phyloP scores from a whole-genome alignment of 37 sponge, comb jelly and placozoan genomes.

The Agelas oroides region DNA sequence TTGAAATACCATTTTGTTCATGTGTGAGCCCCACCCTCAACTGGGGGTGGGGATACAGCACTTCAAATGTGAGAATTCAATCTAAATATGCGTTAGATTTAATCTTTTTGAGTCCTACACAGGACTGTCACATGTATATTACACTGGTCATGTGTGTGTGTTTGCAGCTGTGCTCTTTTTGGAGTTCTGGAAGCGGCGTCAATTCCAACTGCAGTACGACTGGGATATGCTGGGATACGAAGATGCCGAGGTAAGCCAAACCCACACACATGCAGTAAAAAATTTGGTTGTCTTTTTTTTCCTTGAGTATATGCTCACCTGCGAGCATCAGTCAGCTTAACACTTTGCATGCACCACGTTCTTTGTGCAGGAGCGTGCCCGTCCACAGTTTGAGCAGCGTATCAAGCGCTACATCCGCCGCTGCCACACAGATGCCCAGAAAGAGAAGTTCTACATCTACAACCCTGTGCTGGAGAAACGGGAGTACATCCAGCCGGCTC shows the following conservation, averaged over 20 bases:
- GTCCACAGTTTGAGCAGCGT: slow-evolving; percentile 88
- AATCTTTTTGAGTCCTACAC: neutral
- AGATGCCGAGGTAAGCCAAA: slow-evolving; percentile 80
- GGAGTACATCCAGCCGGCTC: slow-evolving; percentile 83
- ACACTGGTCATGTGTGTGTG: too few species aligned
- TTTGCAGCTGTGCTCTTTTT: slow-evolving; percentile 96
- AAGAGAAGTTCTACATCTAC: slow-evolving; percentile 48
- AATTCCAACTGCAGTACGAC: slow-evolving; percentile 87
- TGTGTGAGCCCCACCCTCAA: too few species aligned
- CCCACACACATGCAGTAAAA: too few species aligned
- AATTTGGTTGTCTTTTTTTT: too few species aligned
- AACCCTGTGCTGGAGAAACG: slow-evolving; percentile 76
- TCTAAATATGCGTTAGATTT: too few species aligned
- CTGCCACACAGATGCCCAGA: slow-evolving; percentile 45
- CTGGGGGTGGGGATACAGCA: too few species aligned
- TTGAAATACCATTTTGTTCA: too few species aligned
- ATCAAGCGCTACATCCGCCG: slow-evolving; percentile 68
- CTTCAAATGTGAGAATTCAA: too few species aligned
- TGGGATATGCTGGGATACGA: slow-evolving; percentile 99
- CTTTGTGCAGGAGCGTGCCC: slow-evolving; percentile 64
- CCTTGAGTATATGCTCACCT: too few species aligned
- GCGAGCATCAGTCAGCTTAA: too few species aligned
- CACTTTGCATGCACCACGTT: too few species aligned
- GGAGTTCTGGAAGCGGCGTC: slow-evolving; percentile 98
- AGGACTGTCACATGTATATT: too few species aligned